Percentiles rank a stretch among this genome's conserved stretches.
These are phyloP conservation scores for Oryzaephilus surinamensis DNA, from an alignment of 1,140 invertebrate species.

Conservation along the genomic window DNA sequence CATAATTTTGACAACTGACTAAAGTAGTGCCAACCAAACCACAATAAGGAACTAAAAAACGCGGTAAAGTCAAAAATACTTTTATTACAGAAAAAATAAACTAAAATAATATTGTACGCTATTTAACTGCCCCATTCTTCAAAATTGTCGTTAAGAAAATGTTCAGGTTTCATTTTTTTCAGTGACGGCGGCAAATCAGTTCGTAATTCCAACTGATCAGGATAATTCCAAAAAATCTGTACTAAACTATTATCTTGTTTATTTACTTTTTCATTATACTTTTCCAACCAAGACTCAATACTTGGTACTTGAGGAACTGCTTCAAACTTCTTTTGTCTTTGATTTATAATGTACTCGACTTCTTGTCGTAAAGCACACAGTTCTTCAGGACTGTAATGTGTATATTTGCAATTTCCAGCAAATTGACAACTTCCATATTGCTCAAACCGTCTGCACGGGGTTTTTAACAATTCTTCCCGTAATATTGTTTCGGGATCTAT, in stretches of 20 bases:
- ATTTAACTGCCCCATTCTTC: constrained; percentile 42
- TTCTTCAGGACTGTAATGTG: constrained; percentile 48
- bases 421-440: constrained; percentile 48
- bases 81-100: too few relatives aligned
- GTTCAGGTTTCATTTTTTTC: constrained; percentile 41
- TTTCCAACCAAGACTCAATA: constrained; percentile 38
- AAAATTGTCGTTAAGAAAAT: constrained; percentile 40
- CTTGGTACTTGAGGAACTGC: too few relatives aligned
- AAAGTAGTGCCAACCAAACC: too few relatives aligned
- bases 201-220: constrained; percentile 38
- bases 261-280: constrained; percentile 35
- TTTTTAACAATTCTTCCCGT: constrained; percentile 47
- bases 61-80: too few relatives aligned
- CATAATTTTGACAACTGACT: too few relatives aligned
- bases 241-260: constrained; percentile 34
- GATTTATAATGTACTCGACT: constrained; percentile 35
- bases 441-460: constrained; percentile 45
- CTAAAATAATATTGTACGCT: too few relatives aligned
- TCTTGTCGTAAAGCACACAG: constrained; percentile 42
- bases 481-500: constrained; percentile 49
- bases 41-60: too few relatives aligned
- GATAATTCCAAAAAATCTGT: constrained; percentile 42
- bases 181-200: constrained; percentile 48
- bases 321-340: constrained; percentile 18
- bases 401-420: constrained; percentile 49